Conservation (phyloP, 2,113 vertebrate species). For the Carassius auratus region DNA sequence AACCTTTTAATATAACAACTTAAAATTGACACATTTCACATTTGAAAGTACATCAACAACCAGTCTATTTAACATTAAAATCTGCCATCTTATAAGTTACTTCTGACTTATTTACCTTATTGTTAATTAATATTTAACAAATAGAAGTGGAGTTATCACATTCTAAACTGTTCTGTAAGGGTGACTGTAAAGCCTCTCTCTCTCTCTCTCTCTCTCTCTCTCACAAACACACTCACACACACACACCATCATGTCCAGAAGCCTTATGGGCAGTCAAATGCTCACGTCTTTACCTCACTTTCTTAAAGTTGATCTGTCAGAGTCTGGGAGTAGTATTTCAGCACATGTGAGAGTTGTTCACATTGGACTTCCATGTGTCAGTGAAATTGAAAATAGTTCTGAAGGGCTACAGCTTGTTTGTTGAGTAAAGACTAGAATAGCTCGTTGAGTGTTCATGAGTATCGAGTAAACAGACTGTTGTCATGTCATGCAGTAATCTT, state of each 20-base stretch:
- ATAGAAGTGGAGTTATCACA: not conserved
- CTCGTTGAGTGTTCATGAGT: not conserved
- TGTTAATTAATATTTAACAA: not conserved
- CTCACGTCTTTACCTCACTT: not conserved
- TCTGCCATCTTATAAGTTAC: not conserved
- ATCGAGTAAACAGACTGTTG: not conserved
- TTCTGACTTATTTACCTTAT: not conserved
- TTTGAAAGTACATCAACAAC: not conserved
- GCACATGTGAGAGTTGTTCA: not conserved
- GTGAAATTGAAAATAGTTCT: conserved; percentile 6
- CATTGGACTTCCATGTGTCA: not conserved
- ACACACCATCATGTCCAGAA: no score
- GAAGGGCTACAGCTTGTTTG: not conserved
- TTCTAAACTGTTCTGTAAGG: no score
- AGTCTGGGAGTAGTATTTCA: not conserved
- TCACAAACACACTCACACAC: no score
- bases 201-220: no score
- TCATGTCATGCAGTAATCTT: not conserved
- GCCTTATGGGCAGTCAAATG: not conserved
- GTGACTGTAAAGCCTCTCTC: no score
- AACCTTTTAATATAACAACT: not conserved
- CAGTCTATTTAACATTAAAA: not conserved
- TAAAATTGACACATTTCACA: not conserved
- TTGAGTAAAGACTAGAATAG: not conserved
- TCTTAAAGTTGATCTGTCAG: not conserved